Conservation (phyloP, 2,797 vertebrate genomes). For the Bucorvus abyssinicus region DNA sequence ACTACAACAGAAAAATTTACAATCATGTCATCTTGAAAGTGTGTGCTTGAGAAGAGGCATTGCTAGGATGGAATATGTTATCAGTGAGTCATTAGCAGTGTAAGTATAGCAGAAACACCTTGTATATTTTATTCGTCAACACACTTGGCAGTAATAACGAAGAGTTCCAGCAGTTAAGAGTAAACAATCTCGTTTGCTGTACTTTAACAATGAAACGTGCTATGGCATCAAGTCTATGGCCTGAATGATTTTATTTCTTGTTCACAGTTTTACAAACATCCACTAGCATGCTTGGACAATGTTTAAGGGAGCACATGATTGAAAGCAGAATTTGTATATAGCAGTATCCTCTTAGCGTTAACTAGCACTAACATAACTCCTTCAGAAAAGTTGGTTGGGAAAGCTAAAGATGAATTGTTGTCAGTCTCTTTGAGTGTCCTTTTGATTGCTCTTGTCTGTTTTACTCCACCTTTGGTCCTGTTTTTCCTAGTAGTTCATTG, state of each 20-base stretch:
- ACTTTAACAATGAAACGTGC: neutral
- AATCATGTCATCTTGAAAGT: neutral
- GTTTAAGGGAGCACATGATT: neutral
- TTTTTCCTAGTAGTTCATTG: neutral
- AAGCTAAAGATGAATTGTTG: neutral
- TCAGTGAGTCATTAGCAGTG: neutral
- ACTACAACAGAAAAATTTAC: neutral
- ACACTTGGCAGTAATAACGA: neutral
- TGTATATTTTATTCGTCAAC: neutral
- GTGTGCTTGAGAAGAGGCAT: neutral
- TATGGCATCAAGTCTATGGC: neutral
- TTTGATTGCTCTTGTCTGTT: neutral
- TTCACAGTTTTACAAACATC: neutral
- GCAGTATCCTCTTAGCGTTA: neutral
- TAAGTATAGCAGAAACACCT: neutral
- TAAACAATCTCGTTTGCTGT: neutral
- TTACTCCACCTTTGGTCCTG: neutral
- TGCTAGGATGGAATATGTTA: neutral
- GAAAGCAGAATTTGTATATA: neutral
- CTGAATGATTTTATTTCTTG: neutral
- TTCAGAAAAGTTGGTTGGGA: neutral
- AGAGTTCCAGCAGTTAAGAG: neutral
- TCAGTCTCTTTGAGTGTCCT: neutral
- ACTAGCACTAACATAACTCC: neutral
- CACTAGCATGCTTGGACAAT: neutral